A percentile compares a stretch with the other conserved stretches of the same genome.
phyloP scores from a whole-genome alignment of 2,797 vertebrate species.

The Paramormyrops hopkinsi region DNA sequence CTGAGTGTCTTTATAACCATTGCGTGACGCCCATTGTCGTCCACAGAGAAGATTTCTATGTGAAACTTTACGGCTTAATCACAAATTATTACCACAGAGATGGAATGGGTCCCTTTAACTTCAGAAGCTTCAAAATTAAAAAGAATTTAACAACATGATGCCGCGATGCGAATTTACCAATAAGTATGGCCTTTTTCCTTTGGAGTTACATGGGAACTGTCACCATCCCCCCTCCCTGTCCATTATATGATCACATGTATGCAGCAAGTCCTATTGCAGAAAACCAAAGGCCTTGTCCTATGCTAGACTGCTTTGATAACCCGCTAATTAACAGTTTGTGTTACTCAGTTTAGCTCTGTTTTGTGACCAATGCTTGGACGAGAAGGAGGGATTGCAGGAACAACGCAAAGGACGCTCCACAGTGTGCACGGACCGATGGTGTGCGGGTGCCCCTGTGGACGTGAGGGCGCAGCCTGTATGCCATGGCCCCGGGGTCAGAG shows the following conservation, averaged over 20 bases:
- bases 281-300: neutral
- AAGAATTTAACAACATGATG: conserved; percentile 24
- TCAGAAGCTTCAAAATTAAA: neutral
- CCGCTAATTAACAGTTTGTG: neutral
- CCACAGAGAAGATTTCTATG: neutral
- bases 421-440: neutral
- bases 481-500: neutral
- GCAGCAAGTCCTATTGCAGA: neutral
- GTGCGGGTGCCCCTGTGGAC: neutral
- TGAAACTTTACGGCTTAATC: neutral
- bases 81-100: neutral
- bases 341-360: neutral
- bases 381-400: neutral
- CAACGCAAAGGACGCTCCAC: neutral
- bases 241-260: neutral
- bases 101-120: neutral
- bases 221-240: neutral
- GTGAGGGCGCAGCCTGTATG: neutral
- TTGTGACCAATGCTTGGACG: neutral
- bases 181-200: neutral
- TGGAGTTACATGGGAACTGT: neutral
- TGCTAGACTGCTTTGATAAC: neutral
- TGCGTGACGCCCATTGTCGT: neutral
- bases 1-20: neutral
- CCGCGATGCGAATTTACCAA: conserved; percentile 28